These are phyloP conservation scores for Yponomeuta evonymella DNA, from an alignment of 2,888 invertebrate genomes.

Conservation along the genomic window DNA sequence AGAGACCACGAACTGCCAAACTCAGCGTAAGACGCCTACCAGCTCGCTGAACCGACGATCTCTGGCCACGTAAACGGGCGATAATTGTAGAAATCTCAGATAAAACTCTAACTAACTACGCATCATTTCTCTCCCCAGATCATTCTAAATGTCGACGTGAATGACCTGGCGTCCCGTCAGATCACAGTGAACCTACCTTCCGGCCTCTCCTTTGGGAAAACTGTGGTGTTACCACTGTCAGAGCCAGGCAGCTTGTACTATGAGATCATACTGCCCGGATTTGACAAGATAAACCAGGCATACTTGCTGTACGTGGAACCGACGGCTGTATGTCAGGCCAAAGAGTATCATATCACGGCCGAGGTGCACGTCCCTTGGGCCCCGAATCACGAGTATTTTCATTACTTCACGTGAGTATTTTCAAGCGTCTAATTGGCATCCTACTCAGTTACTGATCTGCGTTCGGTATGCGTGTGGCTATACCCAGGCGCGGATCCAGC, in stretches of 20 bases:
- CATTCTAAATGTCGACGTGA: conserved; percentile 79
- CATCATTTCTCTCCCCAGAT: conserved; percentile 59
- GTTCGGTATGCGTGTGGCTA: no score
- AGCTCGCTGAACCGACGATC: no score
- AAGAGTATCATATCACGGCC: conserved; percentile 74
- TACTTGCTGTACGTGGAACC: conserved; percentile 78
- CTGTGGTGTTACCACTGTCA: conserved; percentile 70
- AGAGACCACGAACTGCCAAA: no score
- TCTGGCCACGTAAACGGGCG: no score
- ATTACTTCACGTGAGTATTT: conserved; percentile 75
- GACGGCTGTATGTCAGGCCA: conserved; percentile 49
- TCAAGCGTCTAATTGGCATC: neutral
- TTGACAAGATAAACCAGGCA: conserved; percentile 77
- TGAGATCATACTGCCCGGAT: conserved; percentile 74
- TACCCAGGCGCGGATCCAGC: no score
- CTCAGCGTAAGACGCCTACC: no score
- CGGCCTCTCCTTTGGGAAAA: conserved; percentile 40
- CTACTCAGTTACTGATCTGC: neutral
- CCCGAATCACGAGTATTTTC: conserved; percentile 75
- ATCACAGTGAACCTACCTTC: conserved; percentile 55
- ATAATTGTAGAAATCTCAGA: no score
- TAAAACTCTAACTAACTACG: neutral
- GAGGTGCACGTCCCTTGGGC: conserved; percentile 82
- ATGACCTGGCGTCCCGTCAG: conserved; percentile 62
- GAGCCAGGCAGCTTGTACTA: conserved; percentile 76